Conservation (phyloP, 2,113 vertebrate genomes). For the Lycaon pictus region DNA sequence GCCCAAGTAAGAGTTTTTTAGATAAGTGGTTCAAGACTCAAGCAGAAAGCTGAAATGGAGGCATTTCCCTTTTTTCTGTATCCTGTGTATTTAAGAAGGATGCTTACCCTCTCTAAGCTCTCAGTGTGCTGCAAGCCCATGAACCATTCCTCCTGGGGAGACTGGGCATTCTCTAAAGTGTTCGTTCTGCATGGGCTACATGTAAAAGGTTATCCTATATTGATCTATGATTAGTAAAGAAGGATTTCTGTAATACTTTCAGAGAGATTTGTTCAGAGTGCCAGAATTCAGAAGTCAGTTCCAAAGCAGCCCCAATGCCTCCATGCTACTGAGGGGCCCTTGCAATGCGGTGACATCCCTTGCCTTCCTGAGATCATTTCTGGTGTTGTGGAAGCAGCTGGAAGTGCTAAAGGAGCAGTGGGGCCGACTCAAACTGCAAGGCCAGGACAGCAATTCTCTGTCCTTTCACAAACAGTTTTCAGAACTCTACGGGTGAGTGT, state of each 20-base stretch:
- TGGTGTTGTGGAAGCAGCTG: conserved; percentile 89
- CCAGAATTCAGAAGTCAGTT: neutral
- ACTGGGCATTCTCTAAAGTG: neutral
- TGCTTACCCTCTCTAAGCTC: neutral
- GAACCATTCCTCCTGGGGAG: neutral
- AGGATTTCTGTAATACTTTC: conserved; percentile 66
- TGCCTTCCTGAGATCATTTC: conserved; percentile 85
- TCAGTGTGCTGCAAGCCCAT: neutral
- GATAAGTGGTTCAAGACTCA: neutral
- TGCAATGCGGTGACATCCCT: conserved; percentile 57
- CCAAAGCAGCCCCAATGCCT: neutral
- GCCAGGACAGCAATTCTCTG: conserved; percentile 70
- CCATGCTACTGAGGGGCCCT: neutral
- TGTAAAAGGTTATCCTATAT: neutral
- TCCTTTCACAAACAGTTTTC: conserved; percentile 83
- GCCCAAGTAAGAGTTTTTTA: neutral
- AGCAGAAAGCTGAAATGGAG: neutral
- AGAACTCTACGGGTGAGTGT: conserved; percentile 85
- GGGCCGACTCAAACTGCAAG: conserved; percentile 82
- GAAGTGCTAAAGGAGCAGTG: conserved; percentile 88
- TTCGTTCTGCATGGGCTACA: neutral
- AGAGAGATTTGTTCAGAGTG: conserved; percentile 40
- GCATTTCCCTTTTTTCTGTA: neutral
- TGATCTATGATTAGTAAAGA: neutral
- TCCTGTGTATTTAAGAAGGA: neutral